phyloP scores from a whole-genome alignment of 2,888 invertebrate genomes.

The Clivina fossor region DNA sequence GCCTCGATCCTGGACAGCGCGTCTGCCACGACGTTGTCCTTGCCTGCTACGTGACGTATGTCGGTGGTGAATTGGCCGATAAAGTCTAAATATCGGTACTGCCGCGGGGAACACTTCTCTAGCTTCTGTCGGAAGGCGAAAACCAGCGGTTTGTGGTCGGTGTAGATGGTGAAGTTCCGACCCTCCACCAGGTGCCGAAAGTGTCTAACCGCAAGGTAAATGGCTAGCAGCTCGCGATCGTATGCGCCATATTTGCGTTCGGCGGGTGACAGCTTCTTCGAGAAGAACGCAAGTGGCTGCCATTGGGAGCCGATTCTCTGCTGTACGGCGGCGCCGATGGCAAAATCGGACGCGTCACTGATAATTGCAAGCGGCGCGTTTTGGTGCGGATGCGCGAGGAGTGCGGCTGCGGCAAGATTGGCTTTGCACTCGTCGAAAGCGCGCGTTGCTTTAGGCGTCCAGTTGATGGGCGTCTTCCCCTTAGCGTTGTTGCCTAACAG shows the following conservation, averaged over 20 bases:
- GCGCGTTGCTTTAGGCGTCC: constrained; percentile 36
- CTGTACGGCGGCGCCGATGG: constrained; percentile 48
- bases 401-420: constrained; percentile 42
- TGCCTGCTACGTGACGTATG: constrained; percentile 43
- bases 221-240: constrained; percentile 48
- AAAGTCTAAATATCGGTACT: constrained; percentile 46
- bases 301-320: constrained; percentile 41
- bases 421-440: constrained; percentile 45
- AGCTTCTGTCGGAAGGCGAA: constrained; percentile 43
- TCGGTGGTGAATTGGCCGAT: constrained; percentile 48
- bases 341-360: constrained; percentile 47
- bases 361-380: not conserved
- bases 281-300: constrained; percentile 48
- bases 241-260: constrained; percentile 46
- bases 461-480: constrained; percentile 35
- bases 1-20: constrained; percentile 43
- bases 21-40: constrained; percentile 46
- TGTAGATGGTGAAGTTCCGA: constrained; percentile 42
- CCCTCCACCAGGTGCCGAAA: constrained; percentile 48
- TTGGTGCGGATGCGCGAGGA: constrained; percentile 40
- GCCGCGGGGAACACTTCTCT: constrained; percentile 45
- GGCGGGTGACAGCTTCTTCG: constrained; percentile 42
- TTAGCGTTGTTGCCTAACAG: too few species aligned
- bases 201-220: constrained; percentile 44
- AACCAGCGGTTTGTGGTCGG: constrained; percentile 47